Conservation (phyloP, 1,140 invertebrate genomes). For the Leptonema lineaticorne region DNA sequence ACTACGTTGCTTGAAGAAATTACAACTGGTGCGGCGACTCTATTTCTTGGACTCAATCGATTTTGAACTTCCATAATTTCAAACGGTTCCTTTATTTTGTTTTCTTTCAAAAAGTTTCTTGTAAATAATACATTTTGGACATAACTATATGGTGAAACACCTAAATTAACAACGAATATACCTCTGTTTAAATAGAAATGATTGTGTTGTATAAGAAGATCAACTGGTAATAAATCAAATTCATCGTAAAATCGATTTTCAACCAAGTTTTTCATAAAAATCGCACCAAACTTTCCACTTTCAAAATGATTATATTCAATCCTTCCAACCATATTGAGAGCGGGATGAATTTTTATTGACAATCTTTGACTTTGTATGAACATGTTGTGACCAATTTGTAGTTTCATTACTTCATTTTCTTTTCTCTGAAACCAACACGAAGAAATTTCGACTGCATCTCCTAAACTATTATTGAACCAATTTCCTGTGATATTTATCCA, state of each 20-base stretch:
- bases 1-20: constrained; percentile 88
- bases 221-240: constrained; percentile 66
- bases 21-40: constrained; percentile 87
- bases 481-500: constrained; percentile 87
- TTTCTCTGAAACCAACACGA: constrained; percentile 70
- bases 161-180: constrained; percentile 82
- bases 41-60: constrained; percentile 79
- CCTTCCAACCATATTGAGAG: constrained; percentile 75
- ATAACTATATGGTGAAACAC: constrained; percentile 81
- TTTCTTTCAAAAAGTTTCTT: constrained; percentile 84
- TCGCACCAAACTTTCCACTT: constrained; percentile 76
- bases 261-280: constrained; percentile 83
- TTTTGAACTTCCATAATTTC: constrained; percentile 63
- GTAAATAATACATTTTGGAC: constrained; percentile 82
- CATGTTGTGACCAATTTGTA: constrained; percentile 84
- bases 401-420: constrained; percentile 58
- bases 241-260: constrained; percentile 69
- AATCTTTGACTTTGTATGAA: constrained; percentile 77
- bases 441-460: constrained; percentile 74
- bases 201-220: constrained; percentile 82
- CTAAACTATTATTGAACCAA: constrained; percentile 73
- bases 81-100: constrained; percentile 87
- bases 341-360: constrained; percentile 78
- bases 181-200: constrained; percentile 86
- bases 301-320: constrained; percentile 89